Conservation (phyloP, 1,140 invertebrate species). For the Solenopsis invicta region DNA sequence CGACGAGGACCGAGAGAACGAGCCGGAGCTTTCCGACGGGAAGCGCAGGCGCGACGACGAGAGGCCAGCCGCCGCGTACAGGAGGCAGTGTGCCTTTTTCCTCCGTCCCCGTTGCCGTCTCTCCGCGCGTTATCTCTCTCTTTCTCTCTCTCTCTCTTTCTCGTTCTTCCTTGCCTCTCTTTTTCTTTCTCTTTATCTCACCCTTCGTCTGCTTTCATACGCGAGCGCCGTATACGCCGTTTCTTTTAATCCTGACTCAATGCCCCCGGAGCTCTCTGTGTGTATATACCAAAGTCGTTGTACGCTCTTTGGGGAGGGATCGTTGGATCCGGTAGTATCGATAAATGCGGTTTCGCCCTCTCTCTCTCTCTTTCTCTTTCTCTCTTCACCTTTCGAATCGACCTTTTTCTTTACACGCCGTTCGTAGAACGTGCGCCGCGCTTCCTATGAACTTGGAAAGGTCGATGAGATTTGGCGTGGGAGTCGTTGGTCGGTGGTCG, state of each 20-base stretch:
- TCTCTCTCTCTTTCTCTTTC: not conserved
- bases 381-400: not conserved
- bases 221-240: conserved; percentile 6
- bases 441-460: conserved; percentile 29
- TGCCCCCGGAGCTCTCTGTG: not conserved
- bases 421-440: conserved; percentile 15
- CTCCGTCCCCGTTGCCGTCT: not conserved
- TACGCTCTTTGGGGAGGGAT: not conserved
- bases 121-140: not conserved
- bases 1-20: conserved; percentile 76
- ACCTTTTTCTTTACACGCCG: not conserved
- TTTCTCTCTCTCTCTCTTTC: too few relatives aligned
- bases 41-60: conserved; percentile 66
- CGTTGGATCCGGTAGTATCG: conserved; percentile 2
- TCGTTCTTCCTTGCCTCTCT: not conserved
- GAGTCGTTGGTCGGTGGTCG: conserved; percentile 23
- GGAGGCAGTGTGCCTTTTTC: not conserved
- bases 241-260: conserved; percentile 40
- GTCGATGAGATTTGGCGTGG: conserved; percentile 44
- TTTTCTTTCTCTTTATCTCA: not conserved
- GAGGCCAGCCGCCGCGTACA: not conserved
- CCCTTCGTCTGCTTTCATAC: not conserved
- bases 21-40: conserved; percentile 67
- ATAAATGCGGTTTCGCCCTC: not conserved
- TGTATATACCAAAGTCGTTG: not conserved